Evolutionary conservation across 1,140 invertebrate genomes (phyloP), one percentile per base, ranked within the genome.

Genomic region (Heliconius himera): DNA sequence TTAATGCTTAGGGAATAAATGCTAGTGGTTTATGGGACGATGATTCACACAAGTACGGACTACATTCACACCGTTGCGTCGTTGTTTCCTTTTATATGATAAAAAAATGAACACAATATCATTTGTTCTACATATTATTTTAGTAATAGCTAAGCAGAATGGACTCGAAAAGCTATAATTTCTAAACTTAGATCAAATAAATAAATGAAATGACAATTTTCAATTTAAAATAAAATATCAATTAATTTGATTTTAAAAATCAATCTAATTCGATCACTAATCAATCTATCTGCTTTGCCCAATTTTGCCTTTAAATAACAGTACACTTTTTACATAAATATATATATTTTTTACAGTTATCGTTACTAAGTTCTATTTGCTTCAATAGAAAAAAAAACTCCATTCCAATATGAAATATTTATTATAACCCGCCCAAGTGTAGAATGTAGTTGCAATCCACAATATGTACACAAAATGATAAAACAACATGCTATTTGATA

Each of bases 1-100:
- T 91, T 92, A 90, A 92, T 90, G 85, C 90, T 94, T 93, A 92
- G 75, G 88, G 80, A 89, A 90, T 92, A 93, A 94, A 93, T 91
- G 89, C 90, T 89, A 81, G 80, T 90, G 88, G 86, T 87, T 81
- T 87, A 38, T 49, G 60, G 26, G 74, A 38, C 33, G 20, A 36
- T 22, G 60, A 36, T 38, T 41, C 36, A 76, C 36, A 74, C 46
- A 74, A 74, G 51, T 29, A 75, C 33, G n/a, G 60, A 33, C 29
- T 70, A 75, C 75, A 77, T 74, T 77, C 74, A 81, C 56, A 81
- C 79, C 76, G 13, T 49, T 77, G 71, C 79, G 56, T 60, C 60
- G 60, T 70, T 70, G 36, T 41, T 41, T 20, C 13, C 41, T 72
- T 26, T 26, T 66, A 66, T 11, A 66, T 29, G 11, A 56, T 56